Evolutionary conservation across 2,888 invertebrate species (phyloP).

Genomic region (Orchestes rusci): DNA sequence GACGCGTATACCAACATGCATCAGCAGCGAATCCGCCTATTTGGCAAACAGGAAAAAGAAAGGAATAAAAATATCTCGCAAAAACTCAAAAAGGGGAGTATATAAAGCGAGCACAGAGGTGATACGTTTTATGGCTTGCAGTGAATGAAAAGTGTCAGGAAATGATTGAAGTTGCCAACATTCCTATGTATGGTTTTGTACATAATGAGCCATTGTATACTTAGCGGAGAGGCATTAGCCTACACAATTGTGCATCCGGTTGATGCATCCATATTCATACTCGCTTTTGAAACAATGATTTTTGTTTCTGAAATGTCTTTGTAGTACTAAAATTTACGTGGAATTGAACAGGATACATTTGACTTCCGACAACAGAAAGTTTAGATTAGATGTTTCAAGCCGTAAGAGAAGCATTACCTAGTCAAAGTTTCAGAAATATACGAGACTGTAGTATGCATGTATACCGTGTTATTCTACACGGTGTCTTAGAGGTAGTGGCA

Average conservation of each 20-base stretch:
- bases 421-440: too few relatives aligned
- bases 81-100: not conserved
- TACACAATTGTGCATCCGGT: slow-evolving; percentile 40
- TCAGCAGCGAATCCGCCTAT: too few relatives aligned
- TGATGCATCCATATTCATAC: slow-evolving; percentile 43
- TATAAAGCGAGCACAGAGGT: slow-evolving; percentile 5
- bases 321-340: too few relatives aligned
- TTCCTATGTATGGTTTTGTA: slow-evolving; percentile 43
- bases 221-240: slow-evolving; percentile 43
- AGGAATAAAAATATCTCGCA: not conserved
- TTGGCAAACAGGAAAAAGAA: too few relatives aligned
- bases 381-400: too few relatives aligned
- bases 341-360: too few relatives aligned
- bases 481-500: too few relatives aligned
- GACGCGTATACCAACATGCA: too few relatives aligned
- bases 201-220: slow-evolving; percentile 45
- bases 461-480: too few relatives aligned
- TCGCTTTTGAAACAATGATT: slow-evolving; percentile 42
- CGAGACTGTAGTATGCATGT: too few relatives aligned
- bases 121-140: slow-evolving; percentile 13
- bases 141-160: slow-evolving; percentile 31
- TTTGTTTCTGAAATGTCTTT: not conserved
- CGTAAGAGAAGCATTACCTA: too few relatives aligned
- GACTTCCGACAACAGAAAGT: too few relatives aligned
- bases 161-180: slow-evolving; percentile 43